These are phyloP conservation scores for Drosophila pseudotalamancana DNA, from an alignment of 2,888 invertebrate genomes.

Conservation along the genomic window DNA sequence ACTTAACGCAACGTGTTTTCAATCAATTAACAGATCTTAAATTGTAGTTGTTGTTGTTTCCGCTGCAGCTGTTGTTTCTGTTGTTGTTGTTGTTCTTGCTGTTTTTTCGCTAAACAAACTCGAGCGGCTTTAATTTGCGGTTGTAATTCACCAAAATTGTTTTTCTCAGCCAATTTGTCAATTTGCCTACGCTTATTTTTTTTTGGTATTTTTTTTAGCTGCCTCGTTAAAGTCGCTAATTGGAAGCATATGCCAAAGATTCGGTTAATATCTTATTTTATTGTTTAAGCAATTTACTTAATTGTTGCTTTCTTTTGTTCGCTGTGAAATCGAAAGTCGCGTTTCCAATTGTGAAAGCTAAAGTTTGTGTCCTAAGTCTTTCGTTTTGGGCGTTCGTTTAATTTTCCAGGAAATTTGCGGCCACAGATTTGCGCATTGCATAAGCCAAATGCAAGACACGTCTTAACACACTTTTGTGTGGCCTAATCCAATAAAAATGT, in stretches of 20 bases:
- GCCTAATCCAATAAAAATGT: constrained; percentile 74
- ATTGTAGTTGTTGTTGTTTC: constrained; percentile 27
- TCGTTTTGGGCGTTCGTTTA: constrained; percentile 3
- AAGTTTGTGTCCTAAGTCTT: constrained; percentile 62
- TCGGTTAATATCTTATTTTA: constrained; percentile 68
- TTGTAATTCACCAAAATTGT: constrained; percentile 64
- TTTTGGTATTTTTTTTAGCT: constrained; percentile 9
- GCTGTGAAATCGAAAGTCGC: constrained; percentile 21
- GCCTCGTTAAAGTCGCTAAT: constrained; percentile 67
- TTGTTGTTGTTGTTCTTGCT: constrained; percentile 12
- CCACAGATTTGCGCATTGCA: constrained; percentile 39
- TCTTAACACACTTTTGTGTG: constrained; percentile 69
- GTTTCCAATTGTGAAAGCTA: constrained; percentile 36
- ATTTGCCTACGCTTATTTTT: constrained; percentile 61
- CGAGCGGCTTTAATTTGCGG: constrained; percentile 29
- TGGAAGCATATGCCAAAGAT: constrained; percentile 40
- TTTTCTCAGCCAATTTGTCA: constrained; percentile 69
- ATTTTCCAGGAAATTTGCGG: constrained; percentile 64
- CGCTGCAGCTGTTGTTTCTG: constrained; percentile 29
- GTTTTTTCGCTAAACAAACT: constrained; percentile 24
- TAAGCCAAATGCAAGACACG: constrained; percentile 31
- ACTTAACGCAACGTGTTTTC: constrained; percentile 66
- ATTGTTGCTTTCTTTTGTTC: constrained; percentile 24
- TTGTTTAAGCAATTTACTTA: constrained; percentile 40
- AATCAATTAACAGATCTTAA: constrained; percentile 67